A percentile compares a stretch with the other conserved stretches of the same genome.
phyloP scores from a whole-genome alignment of 2,888 invertebrate species.

The Pteria penguin region DNA sequence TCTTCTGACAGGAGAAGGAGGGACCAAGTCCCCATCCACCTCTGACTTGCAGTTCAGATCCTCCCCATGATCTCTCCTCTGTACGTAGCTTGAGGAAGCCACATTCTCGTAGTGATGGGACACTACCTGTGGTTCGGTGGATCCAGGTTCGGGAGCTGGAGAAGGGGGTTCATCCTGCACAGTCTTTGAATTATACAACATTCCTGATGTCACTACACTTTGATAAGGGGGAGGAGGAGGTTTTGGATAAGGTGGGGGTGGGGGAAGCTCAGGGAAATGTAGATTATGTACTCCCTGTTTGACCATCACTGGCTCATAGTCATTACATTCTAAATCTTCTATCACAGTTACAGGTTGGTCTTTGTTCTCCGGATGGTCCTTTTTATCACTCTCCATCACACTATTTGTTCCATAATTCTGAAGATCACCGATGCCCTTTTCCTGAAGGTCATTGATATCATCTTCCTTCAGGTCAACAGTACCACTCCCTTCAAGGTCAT shows the following conservation, averaged over 20 bases:
- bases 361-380: too few species aligned
- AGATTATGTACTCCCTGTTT: background rate
- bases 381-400: too few species aligned
- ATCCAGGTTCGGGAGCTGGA: slow-evolving; percentile 36
- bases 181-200: background rate
- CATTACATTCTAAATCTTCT: too few species aligned
- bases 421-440: too few species aligned
- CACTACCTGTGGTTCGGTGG: slow-evolving; percentile 6
- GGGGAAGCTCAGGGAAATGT: slow-evolving; percentile 9
- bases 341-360: too few species aligned
- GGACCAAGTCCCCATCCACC: background rate
- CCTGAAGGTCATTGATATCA: too few species aligned
- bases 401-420: too few species aligned
- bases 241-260: slow-evolving; percentile 46
- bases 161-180: slow-evolving; percentile 38
- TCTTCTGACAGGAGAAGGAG: slow-evolving; percentile 16
- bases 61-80: background rate
- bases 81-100: background rate
- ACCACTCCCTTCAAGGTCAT: too few species aligned
- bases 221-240: slow-evolving; percentile 52
- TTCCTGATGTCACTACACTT: background rate
- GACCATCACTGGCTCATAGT: background rate
- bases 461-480: too few species aligned
- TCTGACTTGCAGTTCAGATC: background rate
- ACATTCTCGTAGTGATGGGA: slow-evolving; percentile 21